These are phyloP conservation scores for Antechinus flavipes DNA, from an alignment of 2,113 vertebrate species.

Conservation along the genomic window DNA sequence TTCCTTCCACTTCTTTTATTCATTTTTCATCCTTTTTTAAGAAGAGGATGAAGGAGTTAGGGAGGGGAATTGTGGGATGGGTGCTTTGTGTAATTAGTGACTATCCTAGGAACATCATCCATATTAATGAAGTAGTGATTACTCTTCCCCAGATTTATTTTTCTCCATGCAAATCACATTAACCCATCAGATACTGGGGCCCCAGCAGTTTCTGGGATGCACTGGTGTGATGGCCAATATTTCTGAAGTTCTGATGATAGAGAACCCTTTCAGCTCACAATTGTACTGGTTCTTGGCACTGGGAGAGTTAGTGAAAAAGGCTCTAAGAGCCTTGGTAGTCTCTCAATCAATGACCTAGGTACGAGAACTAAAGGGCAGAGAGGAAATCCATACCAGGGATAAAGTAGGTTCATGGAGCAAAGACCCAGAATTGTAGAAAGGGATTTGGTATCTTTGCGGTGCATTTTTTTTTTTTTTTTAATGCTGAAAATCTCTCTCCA, in stretches of 20 bases:
- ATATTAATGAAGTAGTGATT: conserved; percentile 69
- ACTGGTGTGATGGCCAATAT: background rate
- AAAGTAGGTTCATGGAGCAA: background rate
- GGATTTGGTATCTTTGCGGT: background rate
- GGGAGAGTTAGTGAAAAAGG: background rate
- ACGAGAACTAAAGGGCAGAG: background rate
- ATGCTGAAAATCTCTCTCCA: background rate
- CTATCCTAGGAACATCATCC: conserved; percentile 75
- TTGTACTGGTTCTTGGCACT: background rate
- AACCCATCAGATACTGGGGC: conserved; percentile 37
- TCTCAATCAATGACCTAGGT: background rate
- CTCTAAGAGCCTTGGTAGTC: background rate
- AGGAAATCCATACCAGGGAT: background rate
- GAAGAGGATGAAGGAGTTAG: conserved; percentile 40
- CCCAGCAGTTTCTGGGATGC: background rate
- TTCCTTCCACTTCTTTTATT: background rate
- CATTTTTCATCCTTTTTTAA: conserved; percentile 68
- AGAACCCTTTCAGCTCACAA: background rate
- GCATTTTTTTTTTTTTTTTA: conserved; percentile 3
- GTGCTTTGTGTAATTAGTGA: conserved; percentile 69
- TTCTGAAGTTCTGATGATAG: background rate
- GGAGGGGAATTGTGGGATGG: background rate
- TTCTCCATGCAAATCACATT: conserved; percentile 64
- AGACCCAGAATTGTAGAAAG: background rate
- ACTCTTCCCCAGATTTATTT: conserved; percentile 52